These are phyloP conservation scores for Dryobotodes eremita DNA, from an alignment of 2,888 invertebrate genomes.

Conservation along the genomic window DNA sequence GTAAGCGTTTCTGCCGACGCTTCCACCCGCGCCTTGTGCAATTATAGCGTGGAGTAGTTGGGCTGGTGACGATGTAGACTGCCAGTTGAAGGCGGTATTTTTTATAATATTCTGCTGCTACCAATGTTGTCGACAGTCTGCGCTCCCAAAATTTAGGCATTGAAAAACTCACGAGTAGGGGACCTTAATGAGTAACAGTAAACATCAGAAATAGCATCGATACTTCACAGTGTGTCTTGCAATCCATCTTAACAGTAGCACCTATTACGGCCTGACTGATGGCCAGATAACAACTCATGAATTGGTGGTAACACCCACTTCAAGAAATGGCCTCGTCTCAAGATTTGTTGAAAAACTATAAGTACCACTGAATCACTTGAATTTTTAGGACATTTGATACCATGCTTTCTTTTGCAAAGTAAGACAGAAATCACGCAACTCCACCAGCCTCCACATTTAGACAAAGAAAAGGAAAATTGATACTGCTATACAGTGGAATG, in stretches of 20 bases:
- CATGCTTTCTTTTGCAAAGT: not conserved
- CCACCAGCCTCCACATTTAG: not conserved
- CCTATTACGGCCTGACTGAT: not conserved
- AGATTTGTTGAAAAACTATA: no score
- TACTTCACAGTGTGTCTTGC: no score
- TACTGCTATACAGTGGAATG: not conserved
- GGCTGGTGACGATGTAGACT: not conserved
- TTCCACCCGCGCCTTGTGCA: slow-evolving; percentile 86
- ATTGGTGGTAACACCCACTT: not conserved
- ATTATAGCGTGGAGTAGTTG: slow-evolving; percentile 85
- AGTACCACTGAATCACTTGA: not conserved
- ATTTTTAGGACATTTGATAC: no score
- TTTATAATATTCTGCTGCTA: not conserved
- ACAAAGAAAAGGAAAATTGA: not conserved
- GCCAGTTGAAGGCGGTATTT: slow-evolving; percentile 64
- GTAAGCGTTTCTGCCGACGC: slow-evolving; percentile 86
- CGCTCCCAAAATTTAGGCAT: not conserved
- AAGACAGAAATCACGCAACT: not conserved
- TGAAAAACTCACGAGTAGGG: not conserved
- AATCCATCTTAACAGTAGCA: not conserved
- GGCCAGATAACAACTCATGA: not conserved
- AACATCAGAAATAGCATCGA: not conserved
- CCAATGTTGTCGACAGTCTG: not conserved
- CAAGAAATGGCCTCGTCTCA: not conserved
- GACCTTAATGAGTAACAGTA: not conserved